A percentile compares a stretch with the other conserved stretches of the same genome.
These are phyloP conservation scores for Lagria hirta DNA, from an alignment of 2,888 invertebrate species.

Conservation along the genomic window DNA sequence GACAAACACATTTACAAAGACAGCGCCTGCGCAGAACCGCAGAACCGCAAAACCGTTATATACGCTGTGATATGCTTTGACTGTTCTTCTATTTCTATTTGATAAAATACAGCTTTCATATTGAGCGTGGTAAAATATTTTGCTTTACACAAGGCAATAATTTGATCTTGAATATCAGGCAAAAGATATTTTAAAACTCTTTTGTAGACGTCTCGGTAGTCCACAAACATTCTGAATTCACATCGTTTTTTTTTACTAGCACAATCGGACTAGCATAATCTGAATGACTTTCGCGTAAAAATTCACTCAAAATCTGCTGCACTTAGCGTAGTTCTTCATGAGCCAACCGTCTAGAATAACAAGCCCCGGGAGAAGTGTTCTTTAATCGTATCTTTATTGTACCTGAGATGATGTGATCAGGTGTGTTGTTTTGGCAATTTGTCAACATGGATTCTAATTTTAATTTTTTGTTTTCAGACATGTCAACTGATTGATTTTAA, in stretches of 20 bases:
- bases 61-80: constrained; percentile 29
- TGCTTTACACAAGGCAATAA: constrained; percentile 28
- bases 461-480: constrained; percentile 8
- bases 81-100: constrained; percentile 30
- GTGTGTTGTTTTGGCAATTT: constrained; percentile 17
- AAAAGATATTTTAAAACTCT: constrained; percentile 29
- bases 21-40: too few species aligned
- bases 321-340: constrained; percentile 28
- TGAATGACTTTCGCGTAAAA: constrained; percentile 31
- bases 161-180: constrained; percentile 29
- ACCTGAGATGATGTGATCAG: constrained; percentile 23
- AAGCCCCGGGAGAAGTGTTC: constrained; percentile 21
- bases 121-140: constrained; percentile 32
- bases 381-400: constrained; percentile 25
- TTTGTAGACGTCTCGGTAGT: constrained; percentile 32
- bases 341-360: constrained; percentile 30
- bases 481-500: constrained; percentile 8
- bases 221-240: constrained; percentile 28
- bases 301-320: constrained; percentile 26
- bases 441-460: constrained; percentile 13
- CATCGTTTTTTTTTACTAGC: constrained; percentile 23
- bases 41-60: constrained; percentile 30
- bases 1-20: too few species aligned
- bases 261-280: constrained; percentile 34
- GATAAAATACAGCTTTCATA: constrained; percentile 32